Percentiles rank a stretch among this genome's conserved stretches.
Conservation (phyloP, 2,888 invertebrate species). For the Eupithecia exiguata region DNA sequence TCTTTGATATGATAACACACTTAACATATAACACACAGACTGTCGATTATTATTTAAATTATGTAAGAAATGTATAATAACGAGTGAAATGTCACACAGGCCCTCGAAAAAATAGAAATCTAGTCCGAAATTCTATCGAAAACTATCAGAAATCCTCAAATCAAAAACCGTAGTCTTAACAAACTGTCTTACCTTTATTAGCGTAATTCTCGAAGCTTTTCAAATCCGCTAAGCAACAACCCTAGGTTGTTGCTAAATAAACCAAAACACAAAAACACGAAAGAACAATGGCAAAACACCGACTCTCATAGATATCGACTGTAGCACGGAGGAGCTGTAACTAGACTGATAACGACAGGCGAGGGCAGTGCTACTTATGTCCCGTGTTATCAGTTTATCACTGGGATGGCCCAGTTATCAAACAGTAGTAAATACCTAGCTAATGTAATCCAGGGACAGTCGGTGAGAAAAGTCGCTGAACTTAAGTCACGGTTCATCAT, state of each 20-base stretch:
- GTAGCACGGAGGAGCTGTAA: conserved; percentile 48
- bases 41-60: no score
- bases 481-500: no score
- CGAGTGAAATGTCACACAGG: no score
- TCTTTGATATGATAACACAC: no score
- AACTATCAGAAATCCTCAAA: no score
- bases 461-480: conserved; percentile 32
- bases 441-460: conserved; percentile 49
- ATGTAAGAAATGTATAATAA: no score
- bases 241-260: conserved; percentile 79
- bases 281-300: conserved; percentile 47
- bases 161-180: no score
- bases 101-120: no score
- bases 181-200: conserved; percentile 69
- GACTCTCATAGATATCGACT: conserved; percentile 25
- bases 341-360: conserved; percentile 62
- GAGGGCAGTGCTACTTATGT: conserved; percentile 62
- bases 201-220: conserved; percentile 87
- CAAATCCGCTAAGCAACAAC: conserved; percentile 79
- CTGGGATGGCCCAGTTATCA: conserved; percentile 63
- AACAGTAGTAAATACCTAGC: conserved; percentile 45
- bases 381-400: conserved; percentile 61
- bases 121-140: no score
- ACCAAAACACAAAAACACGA: conserved; percentile 45
- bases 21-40: no score